Base-by-base conservation (phyloP, 2,888 invertebrate species). In the Troilus luridus region DNA sequence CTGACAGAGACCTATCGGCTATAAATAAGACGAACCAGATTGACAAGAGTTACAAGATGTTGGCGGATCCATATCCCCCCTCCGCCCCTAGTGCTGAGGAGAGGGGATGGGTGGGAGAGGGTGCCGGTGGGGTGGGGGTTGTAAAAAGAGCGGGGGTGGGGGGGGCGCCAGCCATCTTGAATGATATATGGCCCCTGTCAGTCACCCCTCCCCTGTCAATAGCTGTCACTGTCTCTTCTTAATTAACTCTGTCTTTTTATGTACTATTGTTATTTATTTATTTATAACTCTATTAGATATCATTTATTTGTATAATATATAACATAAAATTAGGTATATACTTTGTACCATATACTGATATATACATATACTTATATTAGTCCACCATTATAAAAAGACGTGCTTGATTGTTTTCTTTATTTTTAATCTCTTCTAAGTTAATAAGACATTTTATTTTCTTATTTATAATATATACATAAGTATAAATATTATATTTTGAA, bases 131-230 rank as follows among this genome's bases (percentile, higher is more conserved):
- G 88, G 64, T 85, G 88, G 27, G 88, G 56, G 67, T 89, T 88
- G 91, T 91, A 91, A 92, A 92, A 92, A 92, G 92, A 92, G 91
- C 92, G 92, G 92, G 91, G 88, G 88, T 90, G 62, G 88, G 88
- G 77, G 92, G 92, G 92, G 92, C 92, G 92, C 92, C 93, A 92
- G 93, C 93, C 93, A 93, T 93, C 92, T 93, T 93, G 93, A 93
- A 92, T 93, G 93, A 93, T 93, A 92, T 92, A 93, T 93, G 92
- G 92, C 92, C 56, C 88, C 92, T 91, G 91, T 91, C 91, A 92
- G 90, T 90, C 90, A 89, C 90, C 91, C 91, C n/a, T 72, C 88
- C 85, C 77, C 90, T 92, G 92, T 92, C 91, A 91, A 88, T 77
- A 91, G 88, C 91, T 91, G 91, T 90, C 91, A 88, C 85, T 58